Conservation (phyloP, 2,113 vertebrate genomes). For the Trogon melanurus region DNA sequence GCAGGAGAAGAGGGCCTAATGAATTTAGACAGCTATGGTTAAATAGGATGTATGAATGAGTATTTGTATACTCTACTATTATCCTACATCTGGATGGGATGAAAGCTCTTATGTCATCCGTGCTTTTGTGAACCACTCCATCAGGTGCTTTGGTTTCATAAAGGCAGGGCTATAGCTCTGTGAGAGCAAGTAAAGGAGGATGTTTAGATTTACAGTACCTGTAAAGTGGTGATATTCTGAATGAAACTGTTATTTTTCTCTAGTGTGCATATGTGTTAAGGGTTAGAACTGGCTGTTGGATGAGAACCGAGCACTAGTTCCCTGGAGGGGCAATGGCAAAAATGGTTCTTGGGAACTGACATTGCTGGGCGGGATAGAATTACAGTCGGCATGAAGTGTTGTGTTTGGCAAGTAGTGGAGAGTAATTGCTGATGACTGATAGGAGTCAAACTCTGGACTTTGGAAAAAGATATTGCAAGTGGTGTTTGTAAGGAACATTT, state of each 20-base stretch:
- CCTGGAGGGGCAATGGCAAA: background rate
- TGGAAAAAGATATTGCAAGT: background rate
- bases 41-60: background rate
- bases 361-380: background rate
- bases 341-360: background rate
- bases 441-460: background rate
- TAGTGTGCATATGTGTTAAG: background rate
- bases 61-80: background rate
- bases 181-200: background rate
- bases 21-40: background rate
- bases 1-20: background rate
- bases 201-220: background rate
- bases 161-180: background rate
- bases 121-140: background rate
- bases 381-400: background rate
- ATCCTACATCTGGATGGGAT: background rate
- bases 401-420: background rate
- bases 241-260: background rate
- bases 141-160: background rate
- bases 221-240: background rate
- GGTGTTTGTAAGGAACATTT: background rate
- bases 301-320: background rate
- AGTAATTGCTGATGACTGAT: conserved; percentile 7
- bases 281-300: background rate
- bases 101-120: background rate